Base-by-base conservation (phyloP, 2,888 invertebrate species). In the Diogma glabrata region DNA sequence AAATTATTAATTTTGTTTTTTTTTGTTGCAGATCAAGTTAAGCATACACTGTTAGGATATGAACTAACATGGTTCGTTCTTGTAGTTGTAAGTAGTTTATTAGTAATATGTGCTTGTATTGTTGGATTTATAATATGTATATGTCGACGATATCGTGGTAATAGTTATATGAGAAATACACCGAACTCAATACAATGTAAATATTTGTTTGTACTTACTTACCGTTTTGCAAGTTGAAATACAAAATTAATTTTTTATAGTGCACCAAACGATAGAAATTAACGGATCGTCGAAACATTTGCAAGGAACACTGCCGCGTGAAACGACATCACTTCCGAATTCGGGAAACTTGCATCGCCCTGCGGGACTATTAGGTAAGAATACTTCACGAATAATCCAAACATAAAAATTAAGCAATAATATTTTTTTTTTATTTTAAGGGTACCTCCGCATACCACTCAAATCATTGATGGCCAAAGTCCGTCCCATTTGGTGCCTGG, bases 291-390 rank as follows among this genome's bases (percentile, higher is more conserved):
- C 77, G 64, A 76, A 74, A 61, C 72, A 72, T 70, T 70, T 77
- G 71, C 76, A 77, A 52, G 76, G 69, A 74, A 79, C 73, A 72
- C 64, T 69, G 67, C 74, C 69, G 69, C 72, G 72, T 65, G 74
- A 73, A 57, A 71, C 70, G 63, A 68, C 72, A 68, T 74, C 73
- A 67, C 74, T 76, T 72, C 76, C 75, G 69, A 73, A 72, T 73
- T 84, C 87, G 89, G 89, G 88, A 90, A 90, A 90, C 89, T 88
- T 85, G 88, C 82, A 79, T 84, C 87, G 82, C 89, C 90, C 89
- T 89, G 89, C 84, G 88, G 88, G 86, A 69, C 71, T 67, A 68
- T 70, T 63, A 66, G 53, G 53, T 51, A 51, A 30, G 14, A n/a
- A n/a, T n/a, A n/a, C n/a, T n/a, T n/a, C n/a, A n/a, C n/a, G n/a